Evolutionary conservation across 2,113 vertebrate genomes (phyloP), one percentile per base, ranked within the genome.

Genomic region (Tachycineta bicolor): DNA sequence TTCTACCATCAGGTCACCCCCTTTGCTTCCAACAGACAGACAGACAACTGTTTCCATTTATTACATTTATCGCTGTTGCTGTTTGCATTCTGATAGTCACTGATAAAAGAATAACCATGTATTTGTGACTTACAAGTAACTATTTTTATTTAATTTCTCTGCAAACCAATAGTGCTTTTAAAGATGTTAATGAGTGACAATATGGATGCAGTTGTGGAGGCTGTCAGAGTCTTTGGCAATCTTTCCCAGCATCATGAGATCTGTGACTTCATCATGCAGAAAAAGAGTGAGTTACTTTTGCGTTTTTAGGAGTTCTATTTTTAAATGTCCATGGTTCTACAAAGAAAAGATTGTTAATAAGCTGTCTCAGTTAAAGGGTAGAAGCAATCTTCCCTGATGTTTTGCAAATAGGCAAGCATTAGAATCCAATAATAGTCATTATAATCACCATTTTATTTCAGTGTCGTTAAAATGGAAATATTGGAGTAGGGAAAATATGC

Each of bases 191-290:
- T 98, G 93, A 98, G 98, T 90, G 96, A 97, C 89, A 98, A 93
- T 90, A 98, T 98, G 98, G 98, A 98, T 39, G 98, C 97, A 64
- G 93, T 99, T 92, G 93, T 99, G 87, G 99, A 99, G 96, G 98
- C 98, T 55, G 97, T 98, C 43, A 98, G 98, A 83, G 98, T 98
- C 76, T 98, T 98, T 90, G 98, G 98, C 60, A 99, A 99, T 97
- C 98, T 99, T 92, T 98, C 98, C 73, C 98, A 97, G 58, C 96
- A 98, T 91, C 95, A 79, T 68, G 98, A 98, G 59, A 95, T 99
- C 91, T 97, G 98, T 55, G 92, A 98, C 83, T 99, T 99, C 97
- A 98, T 99, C 94, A 73, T 98, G 80, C 96, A 97, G 90, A 98
- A 97, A 53, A 98, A 98, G 80, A 97, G 98, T 99, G 92, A 97